A percentile compares a stretch with the other conserved stretches of the same genome.
Evolutionary conservation across 2,113 vertebrate genomes (phyloP).

Genomic region (Poecile atricapillus): DNA sequence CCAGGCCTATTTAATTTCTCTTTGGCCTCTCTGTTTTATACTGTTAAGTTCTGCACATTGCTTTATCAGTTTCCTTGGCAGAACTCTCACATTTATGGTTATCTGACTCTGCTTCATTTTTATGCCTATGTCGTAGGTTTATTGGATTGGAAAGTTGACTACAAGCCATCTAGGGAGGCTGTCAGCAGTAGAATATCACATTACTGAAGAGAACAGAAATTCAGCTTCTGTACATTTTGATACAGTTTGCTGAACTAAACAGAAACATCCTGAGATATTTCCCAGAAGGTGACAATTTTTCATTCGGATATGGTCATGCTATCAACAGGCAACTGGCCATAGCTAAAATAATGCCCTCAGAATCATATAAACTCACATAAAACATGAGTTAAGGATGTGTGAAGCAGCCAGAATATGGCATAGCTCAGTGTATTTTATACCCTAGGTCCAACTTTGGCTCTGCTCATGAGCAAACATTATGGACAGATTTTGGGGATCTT

Average conservation of each 20-base stretch:
- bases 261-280: conserved; percentile 30
- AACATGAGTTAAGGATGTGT: neutral
- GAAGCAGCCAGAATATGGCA: neutral
- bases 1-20: neutral
- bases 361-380: neutral
- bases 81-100: neutral
- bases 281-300: neutral
- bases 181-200: conserved; percentile 18
- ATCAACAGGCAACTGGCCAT: neutral
- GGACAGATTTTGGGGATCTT: neutral
- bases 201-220: conserved; percentile 25
- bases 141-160: conserved; percentile 40
- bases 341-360: neutral
- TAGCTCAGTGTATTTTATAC: neutral
- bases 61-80: neutral
- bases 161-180: neutral
- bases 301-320: neutral
- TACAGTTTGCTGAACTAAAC: conserved; percentile 23
- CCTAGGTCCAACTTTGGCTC: neutral
- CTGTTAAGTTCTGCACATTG: neutral
- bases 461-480: neutral
- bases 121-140: neutral
- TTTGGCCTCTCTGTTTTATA: neutral
- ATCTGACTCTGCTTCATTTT: conserved; percentile 30
- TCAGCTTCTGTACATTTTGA: neutral